These are phyloP conservation scores for Gnatocerus cornutus DNA, from an alignment of 2,888 invertebrate species.

Conservation along the genomic window DNA sequence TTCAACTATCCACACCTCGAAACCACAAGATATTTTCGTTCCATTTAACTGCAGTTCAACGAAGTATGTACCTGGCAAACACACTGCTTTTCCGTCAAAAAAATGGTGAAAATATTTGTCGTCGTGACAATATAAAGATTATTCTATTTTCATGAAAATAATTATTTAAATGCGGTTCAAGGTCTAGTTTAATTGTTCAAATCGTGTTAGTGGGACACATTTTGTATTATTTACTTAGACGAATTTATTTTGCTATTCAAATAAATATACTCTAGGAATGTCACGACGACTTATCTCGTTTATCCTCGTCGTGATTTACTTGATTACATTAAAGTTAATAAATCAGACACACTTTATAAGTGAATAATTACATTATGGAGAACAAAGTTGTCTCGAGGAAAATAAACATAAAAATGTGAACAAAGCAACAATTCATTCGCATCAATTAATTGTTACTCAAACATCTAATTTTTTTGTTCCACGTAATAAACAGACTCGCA, in stretches of 20 bases:
- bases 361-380: constrained; percentile 18
- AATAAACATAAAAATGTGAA: constrained; percentile 1
- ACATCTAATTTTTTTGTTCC: not conserved
- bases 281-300: constrained; percentile 14
- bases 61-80: constrained; percentile 28
- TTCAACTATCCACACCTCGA: constrained; percentile 25
- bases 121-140: constrained; percentile 21
- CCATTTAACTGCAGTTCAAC: constrained; percentile 20
- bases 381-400: not conserved
- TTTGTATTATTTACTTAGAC: constrained; percentile 27
- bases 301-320: constrained; percentile 4
- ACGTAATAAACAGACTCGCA: not conserved
- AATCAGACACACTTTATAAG: constrained; percentile 21
- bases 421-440: constrained; percentile 6
- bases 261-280: constrained; percentile 1
- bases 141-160: constrained; percentile 34
- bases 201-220: constrained; percentile 40
- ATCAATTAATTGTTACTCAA: constrained; percentile 9
- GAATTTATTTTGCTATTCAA: not conserved
- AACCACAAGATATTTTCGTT: constrained; percentile 22
- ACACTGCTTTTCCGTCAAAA: constrained; percentile 7
- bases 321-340: constrained; percentile 10
- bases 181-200: constrained; percentile 38
- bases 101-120: constrained; percentile 30
- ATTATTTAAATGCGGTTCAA: constrained; percentile 41